Evolutionary conservation across 2,888 invertebrate species (phyloP).

Genomic region (Mythimna loreyi): DNA sequence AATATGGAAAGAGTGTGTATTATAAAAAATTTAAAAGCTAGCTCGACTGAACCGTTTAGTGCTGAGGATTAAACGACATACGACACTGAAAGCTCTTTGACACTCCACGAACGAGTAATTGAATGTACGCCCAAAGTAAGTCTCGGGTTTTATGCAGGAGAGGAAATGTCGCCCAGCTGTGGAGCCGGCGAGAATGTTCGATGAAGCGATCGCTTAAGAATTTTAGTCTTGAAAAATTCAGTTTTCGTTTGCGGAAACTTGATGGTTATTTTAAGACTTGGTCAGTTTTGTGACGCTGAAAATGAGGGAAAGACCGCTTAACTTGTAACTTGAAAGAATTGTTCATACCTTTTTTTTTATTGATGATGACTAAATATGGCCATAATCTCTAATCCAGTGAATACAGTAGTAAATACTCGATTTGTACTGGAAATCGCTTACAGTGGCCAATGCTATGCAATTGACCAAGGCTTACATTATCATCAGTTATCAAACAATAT

Average conservation of each 20-base stretch:
- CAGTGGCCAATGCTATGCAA: no score
- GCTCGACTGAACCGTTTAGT: slow-evolving; percentile 67
- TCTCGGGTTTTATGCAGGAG: slow-evolving; percentile 56
- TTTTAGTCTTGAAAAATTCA: slow-evolving; percentile 32
- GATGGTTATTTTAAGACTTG: slow-evolving; percentile 15
- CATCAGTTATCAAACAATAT: no score
- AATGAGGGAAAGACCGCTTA: no score
- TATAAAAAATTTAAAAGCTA: slow-evolving; percentile 61
- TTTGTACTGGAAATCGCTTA: no score
- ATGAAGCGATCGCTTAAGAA: slow-evolving; percentile 42
- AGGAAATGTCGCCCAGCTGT: slow-evolving; percentile 44
- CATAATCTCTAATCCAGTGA: no score
- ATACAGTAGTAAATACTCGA: no score
- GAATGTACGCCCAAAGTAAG: slow-evolving; percentile 75
- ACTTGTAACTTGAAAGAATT: no score
- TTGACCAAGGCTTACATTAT: no score
- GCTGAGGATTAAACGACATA: slow-evolving; percentile 68
- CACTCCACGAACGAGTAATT: slow-evolving; percentile 77
- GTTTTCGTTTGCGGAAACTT: slow-evolving; percentile 7
- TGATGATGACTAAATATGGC: no score
- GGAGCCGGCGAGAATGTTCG: slow-evolving; percentile 37
- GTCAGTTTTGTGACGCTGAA: background rate
- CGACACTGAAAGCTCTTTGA: slow-evolving; percentile 79
- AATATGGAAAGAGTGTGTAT: slow-evolving; percentile 49
- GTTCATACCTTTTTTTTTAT: no score